These are phyloP conservation scores for Macaria liturata DNA, from an alignment of 2,888 invertebrate species.

Conservation along the genomic window DNA sequence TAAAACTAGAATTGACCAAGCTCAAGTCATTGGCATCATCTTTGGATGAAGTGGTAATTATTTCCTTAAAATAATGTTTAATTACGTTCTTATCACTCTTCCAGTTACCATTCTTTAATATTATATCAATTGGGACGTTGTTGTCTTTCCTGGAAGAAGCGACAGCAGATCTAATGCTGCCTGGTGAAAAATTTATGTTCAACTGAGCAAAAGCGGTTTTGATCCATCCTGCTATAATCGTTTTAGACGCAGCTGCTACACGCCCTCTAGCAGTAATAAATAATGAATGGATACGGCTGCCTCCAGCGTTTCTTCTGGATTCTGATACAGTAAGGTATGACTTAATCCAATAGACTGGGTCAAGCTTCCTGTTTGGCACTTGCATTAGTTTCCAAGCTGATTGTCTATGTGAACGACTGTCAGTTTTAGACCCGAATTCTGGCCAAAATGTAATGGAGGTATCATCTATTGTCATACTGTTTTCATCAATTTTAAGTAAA, in stretches of 20 bases:
- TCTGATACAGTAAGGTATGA: not conserved
- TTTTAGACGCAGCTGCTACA: slow-evolving; percentile 2
- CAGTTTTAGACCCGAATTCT: not conserved
- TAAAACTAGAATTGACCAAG: not conserved
- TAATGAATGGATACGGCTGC: not conserved
- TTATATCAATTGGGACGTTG: slow-evolving; percentile 18
- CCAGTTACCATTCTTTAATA: slow-evolving; percentile 27
- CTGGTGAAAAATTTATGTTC: not conserved
- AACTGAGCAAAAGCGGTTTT: slow-evolving; percentile 7
- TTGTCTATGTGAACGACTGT: not conserved
- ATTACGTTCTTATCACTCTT: slow-evolving; percentile 19
- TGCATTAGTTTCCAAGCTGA: not conserved
- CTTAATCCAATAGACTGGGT: not conserved
- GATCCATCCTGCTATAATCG: slow-evolving; percentile 26
- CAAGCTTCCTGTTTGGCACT: slow-evolving; percentile 1
- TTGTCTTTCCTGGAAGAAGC: slow-evolving; percentile 11
- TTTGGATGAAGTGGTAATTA: slow-evolving; percentile 12
- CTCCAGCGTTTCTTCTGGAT: not conserved
- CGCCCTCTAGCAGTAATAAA: not conserved
- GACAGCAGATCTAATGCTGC: slow-evolving; percentile 22
- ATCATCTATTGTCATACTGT: not conserved
- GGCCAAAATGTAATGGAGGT: not conserved
- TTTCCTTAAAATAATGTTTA: slow-evolving; percentile 26
- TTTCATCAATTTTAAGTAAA: not conserved
- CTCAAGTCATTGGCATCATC: slow-evolving; percentile 2